Evolutionary conservation across 2,888 invertebrate genomes (phyloP).

Genomic region (Cantharis rustica): DNA sequence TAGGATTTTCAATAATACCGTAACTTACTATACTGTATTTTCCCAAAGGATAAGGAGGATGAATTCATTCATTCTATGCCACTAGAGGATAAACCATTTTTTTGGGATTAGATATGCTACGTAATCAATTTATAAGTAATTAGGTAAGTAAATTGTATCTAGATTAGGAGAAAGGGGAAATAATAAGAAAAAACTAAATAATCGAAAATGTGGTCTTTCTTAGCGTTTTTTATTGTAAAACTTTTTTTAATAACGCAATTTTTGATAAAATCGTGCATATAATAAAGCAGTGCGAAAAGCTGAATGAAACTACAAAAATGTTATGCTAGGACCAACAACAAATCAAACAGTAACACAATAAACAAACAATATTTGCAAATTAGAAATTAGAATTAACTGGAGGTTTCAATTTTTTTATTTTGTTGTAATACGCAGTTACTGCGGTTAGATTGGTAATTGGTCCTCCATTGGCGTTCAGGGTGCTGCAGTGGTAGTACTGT

Average conservation of each 20-base stretch:
- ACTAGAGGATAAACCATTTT: background rate
- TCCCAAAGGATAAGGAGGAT: background rate
- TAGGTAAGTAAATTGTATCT: background rate
- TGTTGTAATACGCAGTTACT: conserved; percentile 7
- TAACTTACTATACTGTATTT: background rate
- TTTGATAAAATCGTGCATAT: conserved; percentile 15
- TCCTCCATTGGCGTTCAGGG: conserved; percentile 26
- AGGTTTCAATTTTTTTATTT: background rate
- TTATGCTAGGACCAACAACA: conserved; percentile 22
- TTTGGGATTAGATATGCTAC: background rate
- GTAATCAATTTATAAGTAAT: background rate
- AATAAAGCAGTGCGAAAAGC: conserved; percentile 21
- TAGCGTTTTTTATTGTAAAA: background rate
- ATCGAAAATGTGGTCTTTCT: background rate
- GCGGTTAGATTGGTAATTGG: conserved; percentile 26
- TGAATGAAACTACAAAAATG: conserved; percentile 11
- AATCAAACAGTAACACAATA: conserved; percentile 13
- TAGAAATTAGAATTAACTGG: background rate
- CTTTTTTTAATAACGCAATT: background rate
- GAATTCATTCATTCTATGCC: background rate
- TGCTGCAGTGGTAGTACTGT: conserved; percentile 30
- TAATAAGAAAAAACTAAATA: background rate
- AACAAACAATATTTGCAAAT: background rate
- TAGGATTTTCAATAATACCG: background rate
- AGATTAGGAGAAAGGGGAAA: background rate